Evolutionary conservation across 1,140 invertebrate species (phyloP), one percentile per base, ranked within the genome.

Genomic region (Agraylea sexmaculata): DNA sequence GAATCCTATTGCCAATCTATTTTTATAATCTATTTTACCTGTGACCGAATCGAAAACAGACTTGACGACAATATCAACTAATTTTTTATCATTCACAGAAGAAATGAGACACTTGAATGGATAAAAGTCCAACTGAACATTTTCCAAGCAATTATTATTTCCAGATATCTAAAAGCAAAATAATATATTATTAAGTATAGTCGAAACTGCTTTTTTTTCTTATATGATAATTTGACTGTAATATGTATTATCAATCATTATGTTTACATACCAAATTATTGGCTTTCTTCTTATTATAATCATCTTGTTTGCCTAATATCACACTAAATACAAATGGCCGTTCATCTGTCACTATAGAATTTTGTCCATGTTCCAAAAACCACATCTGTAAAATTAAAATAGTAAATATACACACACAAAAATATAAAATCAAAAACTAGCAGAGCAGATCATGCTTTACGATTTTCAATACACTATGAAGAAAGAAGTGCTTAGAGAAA

Each of bases 21-120:
- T n/a, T n/a, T n/a, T n/a, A n/a, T n/a, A n/a, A n/a, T n/a, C n/a
- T n/a, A n/a, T n/a, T n/a, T n/a, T n/a, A n/a, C n/a, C n/a, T n/a
- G n/a, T n/a, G n/a, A n/a, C n/a, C n/a, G n/a, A n/a, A n/a, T n/a
- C n/a, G n/a, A n/a, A n/a, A n/a, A n/a, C n/a, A n/a, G n/a, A n/a
- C n/a, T n/a, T n/a, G n/a, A n/a, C n/a, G n/a, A n/a, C n/a, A n/a
- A n/a, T n/a, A n/a, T n/a, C n/a, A n/a, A n/a, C n/a, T n/a, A n/a
- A n/a, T n/a, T n/a, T n/a, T n/a, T n/a, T n/a, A n/a, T n/a, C n/a
- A n/a, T n/a, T n/a, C 15, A 29, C 11, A 5, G 22, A 17, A 23
- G 42, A 42, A 10, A 46, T 13, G 29, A 46, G 37, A 28, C 47
- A 49, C 11, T 31, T 25, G 31, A 49, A 49, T n/a, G 47, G 47